Evolutionary conservation across 2,888 invertebrate species (phyloP).

Genomic region (Drosophila longiperda): DNA sequence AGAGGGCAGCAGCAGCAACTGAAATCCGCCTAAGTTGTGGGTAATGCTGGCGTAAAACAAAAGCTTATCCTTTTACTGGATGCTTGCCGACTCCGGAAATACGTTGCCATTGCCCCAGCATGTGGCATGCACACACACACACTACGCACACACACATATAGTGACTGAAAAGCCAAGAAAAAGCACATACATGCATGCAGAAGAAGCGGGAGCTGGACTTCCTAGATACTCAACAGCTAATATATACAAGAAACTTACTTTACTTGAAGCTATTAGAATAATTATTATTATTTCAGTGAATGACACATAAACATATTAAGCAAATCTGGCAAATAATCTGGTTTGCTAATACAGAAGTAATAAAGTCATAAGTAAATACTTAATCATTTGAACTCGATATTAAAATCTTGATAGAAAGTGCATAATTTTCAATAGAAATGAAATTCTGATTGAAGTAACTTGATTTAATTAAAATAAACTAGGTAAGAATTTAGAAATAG

Average conservation of each 20-base stretch:
- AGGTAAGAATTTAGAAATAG: neutral
- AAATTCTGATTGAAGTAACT: neutral
- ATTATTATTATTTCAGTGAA: neutral
- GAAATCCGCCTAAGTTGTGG: slow-evolving; percentile 79
- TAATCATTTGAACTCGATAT: neutral
- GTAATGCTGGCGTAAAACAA: slow-evolving; percentile 81
- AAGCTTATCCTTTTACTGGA: slow-evolving; percentile 77
- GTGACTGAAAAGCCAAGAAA: slow-evolving; percentile 48
- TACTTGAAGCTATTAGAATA: neutral
- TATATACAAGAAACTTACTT: neutral
- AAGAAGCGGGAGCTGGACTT: slow-evolving; percentile 10
- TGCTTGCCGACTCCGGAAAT: slow-evolving; percentile 68
- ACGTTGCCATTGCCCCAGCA: slow-evolving; percentile 76
- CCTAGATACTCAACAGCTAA: slow-evolving; percentile 15
- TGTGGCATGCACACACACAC: slow-evolving; percentile 56
- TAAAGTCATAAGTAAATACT: neutral
- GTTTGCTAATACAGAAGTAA: neutral
- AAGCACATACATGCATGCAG: slow-evolving; percentile 8
- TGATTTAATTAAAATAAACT: neutral
- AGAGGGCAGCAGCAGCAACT: slow-evolving; percentile 39
- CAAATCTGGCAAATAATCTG: neutral
- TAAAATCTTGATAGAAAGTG: neutral
- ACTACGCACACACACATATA: slow-evolving; percentile 8
- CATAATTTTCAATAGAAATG: neutral
- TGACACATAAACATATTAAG: neutral